These are phyloP conservation scores for Drosophila navojoa DNA, from an alignment of 1,140 invertebrate species.

Conservation along the genomic window DNA sequence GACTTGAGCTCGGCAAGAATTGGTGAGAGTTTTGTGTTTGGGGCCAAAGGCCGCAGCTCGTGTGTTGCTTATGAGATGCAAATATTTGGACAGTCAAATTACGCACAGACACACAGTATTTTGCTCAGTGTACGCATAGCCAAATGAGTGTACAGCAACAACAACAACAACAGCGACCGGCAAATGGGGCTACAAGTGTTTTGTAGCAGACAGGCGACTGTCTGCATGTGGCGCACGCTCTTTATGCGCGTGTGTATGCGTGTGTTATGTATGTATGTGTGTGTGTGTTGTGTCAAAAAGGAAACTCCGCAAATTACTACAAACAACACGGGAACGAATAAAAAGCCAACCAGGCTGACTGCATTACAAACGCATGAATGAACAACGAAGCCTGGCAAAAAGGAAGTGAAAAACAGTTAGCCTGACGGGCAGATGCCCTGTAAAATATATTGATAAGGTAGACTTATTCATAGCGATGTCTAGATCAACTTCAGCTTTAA, in stretches of 20 bases:
- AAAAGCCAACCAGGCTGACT: slow-evolving; percentile 31
- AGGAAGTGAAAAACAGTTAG: not conserved
- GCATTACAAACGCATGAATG: slow-evolving; percentile 60
- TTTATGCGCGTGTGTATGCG: not conserved
- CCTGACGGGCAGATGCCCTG: slow-evolving; percentile 7
- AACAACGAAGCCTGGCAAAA: slow-evolving; percentile 40
- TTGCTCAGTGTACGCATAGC: slow-evolving; percentile 52
- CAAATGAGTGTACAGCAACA: slow-evolving; percentile 40
- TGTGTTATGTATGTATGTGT: not conserved
- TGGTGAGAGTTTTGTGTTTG: not conserved
- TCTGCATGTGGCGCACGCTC: slow-evolving; percentile 6
- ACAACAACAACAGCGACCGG: slow-evolving; percentile 32
- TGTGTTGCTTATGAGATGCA: slow-evolving; percentile 64
- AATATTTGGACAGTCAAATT: slow-evolving; percentile 61
- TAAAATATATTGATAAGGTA: too few relatives aligned
- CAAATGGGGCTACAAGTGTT: slow-evolving; percentile 71
- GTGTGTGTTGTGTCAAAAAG: slow-evolving; percentile 40
- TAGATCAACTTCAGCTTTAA: too few relatives aligned
- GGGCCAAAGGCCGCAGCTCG: slow-evolving; percentile 4
- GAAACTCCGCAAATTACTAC: slow-evolving; percentile 74
- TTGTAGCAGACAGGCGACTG: slow-evolving; percentile 38
- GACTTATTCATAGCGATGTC: too few relatives aligned
- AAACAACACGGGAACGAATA: slow-evolving; percentile 46
- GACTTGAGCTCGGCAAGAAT: not conserved
- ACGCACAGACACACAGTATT: slow-evolving; percentile 29